A percentile compares a stretch with the other conserved stretches of the same genome.
Conservation (phyloP, 2,888 invertebrate species). For the Acanthosoma haemorrhoidale region DNA sequence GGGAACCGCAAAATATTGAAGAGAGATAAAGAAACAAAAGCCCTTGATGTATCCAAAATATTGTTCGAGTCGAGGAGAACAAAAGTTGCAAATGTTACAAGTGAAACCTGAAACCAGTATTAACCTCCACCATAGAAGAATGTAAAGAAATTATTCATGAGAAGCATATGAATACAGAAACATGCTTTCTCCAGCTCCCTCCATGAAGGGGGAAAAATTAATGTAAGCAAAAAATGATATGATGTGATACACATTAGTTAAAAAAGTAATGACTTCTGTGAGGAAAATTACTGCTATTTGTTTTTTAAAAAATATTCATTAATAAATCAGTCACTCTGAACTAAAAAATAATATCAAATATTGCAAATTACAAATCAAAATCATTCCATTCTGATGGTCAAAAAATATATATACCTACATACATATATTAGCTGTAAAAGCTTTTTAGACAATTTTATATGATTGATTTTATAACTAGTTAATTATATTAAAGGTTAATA, state of each 20-base stretch:
- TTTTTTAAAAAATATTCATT: too few relatives aligned
- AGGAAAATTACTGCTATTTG: too few relatives aligned
- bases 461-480: too few relatives aligned
- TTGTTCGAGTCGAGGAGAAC: constrained; percentile 78
- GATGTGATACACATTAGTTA: not conserved
- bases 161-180: not conserved
- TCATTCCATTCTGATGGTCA: too few relatives aligned
- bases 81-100: constrained; percentile 85
- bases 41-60: constrained; percentile 79
- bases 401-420: too few relatives aligned
- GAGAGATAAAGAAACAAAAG: constrained; percentile 92
- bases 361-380: too few relatives aligned
- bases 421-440: too few relatives aligned
- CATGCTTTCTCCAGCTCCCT: not conserved
- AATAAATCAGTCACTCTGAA: too few relatives aligned
- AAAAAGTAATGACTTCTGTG: constrained; percentile 7
- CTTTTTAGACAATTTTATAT: too few relatives aligned
- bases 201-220: not conserved
- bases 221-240: constrained; percentile 7
- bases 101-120: constrained; percentile 47
- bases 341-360: too few relatives aligned
- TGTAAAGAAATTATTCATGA: not conserved
- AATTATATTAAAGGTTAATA: too few relatives aligned
- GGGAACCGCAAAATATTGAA: constrained; percentile 97
- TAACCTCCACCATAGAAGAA: constrained; percentile 18